Percentiles rank a stretch among this genome's conserved stretches.
Conservation (phyloP, 2,797 vertebrate genomes). For the Halcyon chelicuti region DNA sequence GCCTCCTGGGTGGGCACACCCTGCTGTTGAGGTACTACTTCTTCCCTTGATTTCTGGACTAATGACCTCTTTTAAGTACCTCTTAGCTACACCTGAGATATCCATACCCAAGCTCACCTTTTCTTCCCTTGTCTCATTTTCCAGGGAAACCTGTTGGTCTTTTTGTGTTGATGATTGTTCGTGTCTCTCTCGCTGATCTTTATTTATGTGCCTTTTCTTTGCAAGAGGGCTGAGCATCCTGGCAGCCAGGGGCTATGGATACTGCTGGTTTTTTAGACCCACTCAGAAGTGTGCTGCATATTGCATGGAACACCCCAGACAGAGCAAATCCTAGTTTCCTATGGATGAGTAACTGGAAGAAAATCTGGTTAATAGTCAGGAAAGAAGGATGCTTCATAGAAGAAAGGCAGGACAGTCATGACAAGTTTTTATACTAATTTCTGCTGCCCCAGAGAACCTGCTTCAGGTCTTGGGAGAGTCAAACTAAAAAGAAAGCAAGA, state of each 20-base stretch:
- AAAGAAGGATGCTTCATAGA: neutral
- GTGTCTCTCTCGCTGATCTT: neutral
- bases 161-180: neutral
- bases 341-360: neutral
- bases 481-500: neutral
- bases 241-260: neutral
- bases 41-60: neutral
- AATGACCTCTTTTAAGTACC: neutral
- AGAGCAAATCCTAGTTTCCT: neutral
- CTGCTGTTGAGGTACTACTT: neutral
- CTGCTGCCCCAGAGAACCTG: neutral
- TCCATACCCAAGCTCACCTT: neutral
- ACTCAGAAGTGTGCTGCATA: neutral
- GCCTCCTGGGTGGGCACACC: neutral
- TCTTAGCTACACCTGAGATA: neutral
- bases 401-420: neutral
- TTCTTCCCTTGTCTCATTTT: neutral
- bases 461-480: neutral
- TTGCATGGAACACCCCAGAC: neutral
- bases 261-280: neutral
- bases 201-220: neutral
- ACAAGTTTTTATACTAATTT: neutral
- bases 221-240: neutral
- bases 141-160: neutral
- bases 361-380: neutral